phyloP scores from a whole-genome alignment of 2,113 vertebrate genomes.

The Forbesichthys papilliferus region DNA sequence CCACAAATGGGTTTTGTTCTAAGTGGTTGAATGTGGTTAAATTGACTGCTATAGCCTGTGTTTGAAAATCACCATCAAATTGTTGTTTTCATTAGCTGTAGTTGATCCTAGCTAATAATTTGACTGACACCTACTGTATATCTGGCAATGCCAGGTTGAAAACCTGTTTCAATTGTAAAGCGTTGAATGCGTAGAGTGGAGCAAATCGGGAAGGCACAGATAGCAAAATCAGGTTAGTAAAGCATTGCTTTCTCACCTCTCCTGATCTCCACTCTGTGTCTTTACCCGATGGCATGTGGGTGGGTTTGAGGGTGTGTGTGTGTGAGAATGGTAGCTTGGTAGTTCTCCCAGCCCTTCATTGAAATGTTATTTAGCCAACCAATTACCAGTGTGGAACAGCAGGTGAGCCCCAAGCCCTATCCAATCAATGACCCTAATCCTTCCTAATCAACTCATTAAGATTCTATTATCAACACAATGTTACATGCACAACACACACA shows the following conservation, averaged over 20 bases:
- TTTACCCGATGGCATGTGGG: background rate
- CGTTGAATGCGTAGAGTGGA: too few relatives aligned
- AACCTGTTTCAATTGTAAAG: too few relatives aligned
- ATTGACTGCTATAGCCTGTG: too few relatives aligned
- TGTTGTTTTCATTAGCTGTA: conserved; percentile 37
- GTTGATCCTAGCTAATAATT: background rate
- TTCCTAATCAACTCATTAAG: conserved; percentile 71
- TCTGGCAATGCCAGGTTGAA: too few relatives aligned
- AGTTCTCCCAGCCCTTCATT: conserved; percentile 60
- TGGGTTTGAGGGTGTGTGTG: conserved; percentile 12
- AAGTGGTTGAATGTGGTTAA: too few relatives aligned
- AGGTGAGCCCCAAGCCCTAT: conserved; percentile 65
- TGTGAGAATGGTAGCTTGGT: conserved; percentile 17
- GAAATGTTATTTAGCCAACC: conserved; percentile 69
- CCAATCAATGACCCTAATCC: conserved; percentile 74
- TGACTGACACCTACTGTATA: too few relatives aligned
- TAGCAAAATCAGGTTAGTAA: too few relatives aligned
- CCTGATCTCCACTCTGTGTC: conserved; percentile 4
- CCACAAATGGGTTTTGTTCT: too few relatives aligned
- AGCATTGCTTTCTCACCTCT: too few relatives aligned
- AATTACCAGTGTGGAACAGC: conserved; percentile 62
- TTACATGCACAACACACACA: background rate
- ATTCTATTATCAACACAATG: conserved; percentile 64
- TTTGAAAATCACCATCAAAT: too few relatives aligned
- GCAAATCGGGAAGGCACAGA: too few relatives aligned